These are phyloP conservation scores for Watsonalla cultraria DNA, from an alignment of 2,888 invertebrate species.

Conservation along the genomic window DNA sequence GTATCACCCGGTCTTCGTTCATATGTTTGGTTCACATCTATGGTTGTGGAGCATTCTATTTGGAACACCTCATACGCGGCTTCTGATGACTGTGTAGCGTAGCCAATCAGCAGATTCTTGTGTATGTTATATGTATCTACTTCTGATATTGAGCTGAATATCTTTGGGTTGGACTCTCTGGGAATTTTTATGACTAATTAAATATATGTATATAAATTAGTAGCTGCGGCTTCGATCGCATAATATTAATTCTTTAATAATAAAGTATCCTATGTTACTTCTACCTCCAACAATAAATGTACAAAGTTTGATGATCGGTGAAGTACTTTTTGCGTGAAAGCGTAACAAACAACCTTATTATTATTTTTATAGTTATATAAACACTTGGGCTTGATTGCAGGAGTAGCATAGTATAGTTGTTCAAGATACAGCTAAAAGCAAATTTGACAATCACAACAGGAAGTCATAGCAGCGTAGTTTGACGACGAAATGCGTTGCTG, in stretches of 20 bases:
- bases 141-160: slow-evolving; percentile 40
- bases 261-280: too few relatives aligned
- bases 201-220: not conserved
- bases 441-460: too few relatives aligned
- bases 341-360: too few relatives aligned
- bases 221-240: too few relatives aligned
- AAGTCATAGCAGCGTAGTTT: not conserved
- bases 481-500: not conserved
- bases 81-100: slow-evolving; percentile 54
- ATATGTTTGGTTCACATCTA: slow-evolving; percentile 49
- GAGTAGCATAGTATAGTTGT: too few relatives aligned
- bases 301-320: too few relatives aligned
- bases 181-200: slow-evolving; percentile 14
- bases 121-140: slow-evolving; percentile 55
- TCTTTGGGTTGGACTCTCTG: slow-evolving; percentile 48
- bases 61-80: slow-evolving; percentile 65
- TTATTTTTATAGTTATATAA: too few relatives aligned
- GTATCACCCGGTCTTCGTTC: slow-evolving; percentile 54
- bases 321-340: too few relatives aligned
- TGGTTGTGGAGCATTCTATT: slow-evolving; percentile 56
- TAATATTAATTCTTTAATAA: too few relatives aligned
- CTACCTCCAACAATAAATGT: too few relatives aligned
- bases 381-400: too few relatives aligned
- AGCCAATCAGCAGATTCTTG: slow-evolving; percentile 62
- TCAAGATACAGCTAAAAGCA: too few relatives aligned